phyloP scores from a whole-genome alignment of 2,113 vertebrate genomes.

The Nipponia nippon region DNA sequence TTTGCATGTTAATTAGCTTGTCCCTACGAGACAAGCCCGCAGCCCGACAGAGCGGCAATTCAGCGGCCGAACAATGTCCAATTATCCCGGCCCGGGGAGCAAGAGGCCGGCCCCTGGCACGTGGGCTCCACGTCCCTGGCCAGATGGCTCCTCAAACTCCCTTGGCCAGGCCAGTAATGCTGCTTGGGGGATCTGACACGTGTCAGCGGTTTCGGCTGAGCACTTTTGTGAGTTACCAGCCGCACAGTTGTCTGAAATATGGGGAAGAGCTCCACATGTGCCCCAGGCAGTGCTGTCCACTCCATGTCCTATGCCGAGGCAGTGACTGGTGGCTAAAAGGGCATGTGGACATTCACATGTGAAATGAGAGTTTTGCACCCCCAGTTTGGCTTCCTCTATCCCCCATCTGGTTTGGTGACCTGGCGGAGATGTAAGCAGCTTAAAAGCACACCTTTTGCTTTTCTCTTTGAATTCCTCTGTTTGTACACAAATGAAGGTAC shows the following conservation, averaged over 20 bases:
- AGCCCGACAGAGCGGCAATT: conserved; percentile 34
- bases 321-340: neutral
- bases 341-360: rapidly evolving
- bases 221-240: neutral
- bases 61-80: conserved; percentile 44
- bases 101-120: neutral
- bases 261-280: rapidly evolving
- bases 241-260: neutral
- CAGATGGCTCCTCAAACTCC: neutral
- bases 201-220: neutral
- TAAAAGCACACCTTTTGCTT: neutral
- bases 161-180: neutral
- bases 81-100: conserved; percentile 1
- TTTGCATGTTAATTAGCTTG: conserved; percentile 12
- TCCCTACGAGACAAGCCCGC: neutral
- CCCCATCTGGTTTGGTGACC: rapidly evolving
- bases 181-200: neutral
- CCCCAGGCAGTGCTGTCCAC: neutral
- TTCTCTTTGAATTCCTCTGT: neutral
- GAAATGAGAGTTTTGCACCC: neutral
- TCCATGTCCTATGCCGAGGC: neutral
- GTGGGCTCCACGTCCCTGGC: neutral
- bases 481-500: neutral
- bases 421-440: neutral
- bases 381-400: neutral